Conservation (phyloP, 2,888 invertebrate genomes). For the Acleris literana region DNA sequence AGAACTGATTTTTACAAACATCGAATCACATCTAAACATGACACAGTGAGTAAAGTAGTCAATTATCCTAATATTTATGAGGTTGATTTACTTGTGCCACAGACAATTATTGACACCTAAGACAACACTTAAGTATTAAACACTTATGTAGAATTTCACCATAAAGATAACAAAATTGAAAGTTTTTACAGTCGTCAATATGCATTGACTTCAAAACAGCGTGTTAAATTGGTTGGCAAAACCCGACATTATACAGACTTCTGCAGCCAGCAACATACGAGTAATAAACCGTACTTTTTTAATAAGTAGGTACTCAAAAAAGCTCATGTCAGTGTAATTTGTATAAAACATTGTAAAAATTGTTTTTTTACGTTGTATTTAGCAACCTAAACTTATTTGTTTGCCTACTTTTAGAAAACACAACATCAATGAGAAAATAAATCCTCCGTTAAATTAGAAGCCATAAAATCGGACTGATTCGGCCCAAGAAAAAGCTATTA, state of each 20-base stretch:
- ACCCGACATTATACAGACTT: no score
- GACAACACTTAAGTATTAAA: background rate
- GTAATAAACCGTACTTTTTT: no score
- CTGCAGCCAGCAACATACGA: no score
- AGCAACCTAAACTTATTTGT: background rate
- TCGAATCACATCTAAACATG: constrained; percentile 13
- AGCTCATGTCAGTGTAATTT: no score
- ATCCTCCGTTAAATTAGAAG: constrained; percentile 17
- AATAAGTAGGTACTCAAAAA: no score
- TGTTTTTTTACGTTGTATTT: no score
- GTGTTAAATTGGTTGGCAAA: no score
- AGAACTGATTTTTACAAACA: constrained; percentile 17
- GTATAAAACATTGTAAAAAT: no score
- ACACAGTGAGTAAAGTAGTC: constrained; percentile 11
- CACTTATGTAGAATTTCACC: background rate
- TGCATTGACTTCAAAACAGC: no score
- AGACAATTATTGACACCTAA: background rate
- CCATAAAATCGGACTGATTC: constrained; percentile 12
- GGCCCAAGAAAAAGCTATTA: constrained; percentile 6
- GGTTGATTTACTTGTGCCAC: background rate
- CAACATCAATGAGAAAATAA: constrained; percentile 1
- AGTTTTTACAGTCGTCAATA: no score
- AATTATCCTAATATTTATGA: constrained; percentile 3
- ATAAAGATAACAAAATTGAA: background rate
- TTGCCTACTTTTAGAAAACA: background rate